Evolutionary conservation across 2,797 vertebrate genomes (phyloP).

Genomic region (Macroramphosus scolopax): DNA sequence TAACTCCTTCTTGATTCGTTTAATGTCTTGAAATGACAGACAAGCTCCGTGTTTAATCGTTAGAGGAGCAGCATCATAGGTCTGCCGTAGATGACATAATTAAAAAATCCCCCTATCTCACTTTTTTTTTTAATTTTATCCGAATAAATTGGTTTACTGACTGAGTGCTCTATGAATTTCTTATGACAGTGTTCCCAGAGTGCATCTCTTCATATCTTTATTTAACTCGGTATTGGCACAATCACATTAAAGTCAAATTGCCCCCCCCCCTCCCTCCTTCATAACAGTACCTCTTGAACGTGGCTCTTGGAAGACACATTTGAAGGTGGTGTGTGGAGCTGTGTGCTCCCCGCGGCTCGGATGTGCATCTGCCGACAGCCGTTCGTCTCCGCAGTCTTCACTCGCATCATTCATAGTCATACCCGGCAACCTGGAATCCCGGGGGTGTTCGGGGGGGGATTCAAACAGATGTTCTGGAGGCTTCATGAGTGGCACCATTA

Average conservation of each 20-base stretch:
- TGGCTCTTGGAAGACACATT: slow-evolving; percentile 39
- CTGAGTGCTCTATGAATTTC: background rate
- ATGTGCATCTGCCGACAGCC: slow-evolving; percentile 36
- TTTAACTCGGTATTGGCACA: too few species aligned
- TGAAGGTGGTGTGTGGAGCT: slow-evolving; percentile 40
- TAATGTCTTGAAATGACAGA: slow-evolving; percentile 20
- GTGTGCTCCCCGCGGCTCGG: slow-evolving; percentile 25
- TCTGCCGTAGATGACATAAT: slow-evolving; percentile 8
- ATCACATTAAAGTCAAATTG: too few species aligned
- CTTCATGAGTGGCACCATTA: slow-evolving; percentile 52
- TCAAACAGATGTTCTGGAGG: slow-evolving; percentile 26
- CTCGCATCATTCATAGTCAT: slow-evolving; percentile 54
- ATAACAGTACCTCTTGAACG: too few species aligned
- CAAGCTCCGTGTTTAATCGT: background rate
- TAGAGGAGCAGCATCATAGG: too few species aligned
- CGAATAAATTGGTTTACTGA: slow-evolving; percentile 7
- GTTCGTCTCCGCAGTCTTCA: slow-evolving; percentile 60
- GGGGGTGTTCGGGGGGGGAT: slow-evolving; percentile 35
- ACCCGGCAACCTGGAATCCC: slow-evolving; percentile 24
- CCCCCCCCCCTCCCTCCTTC: too few species aligned
- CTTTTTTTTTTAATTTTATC: slow-evolving; percentile 18
- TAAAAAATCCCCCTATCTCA: too few species aligned
- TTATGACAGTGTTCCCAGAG: too few species aligned
- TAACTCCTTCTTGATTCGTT: slow-evolving; percentile 28
- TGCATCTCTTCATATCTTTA: too few species aligned